phyloP scores from a whole-genome alignment of 2,797 vertebrate genomes.

The Prionace glauca region DNA sequence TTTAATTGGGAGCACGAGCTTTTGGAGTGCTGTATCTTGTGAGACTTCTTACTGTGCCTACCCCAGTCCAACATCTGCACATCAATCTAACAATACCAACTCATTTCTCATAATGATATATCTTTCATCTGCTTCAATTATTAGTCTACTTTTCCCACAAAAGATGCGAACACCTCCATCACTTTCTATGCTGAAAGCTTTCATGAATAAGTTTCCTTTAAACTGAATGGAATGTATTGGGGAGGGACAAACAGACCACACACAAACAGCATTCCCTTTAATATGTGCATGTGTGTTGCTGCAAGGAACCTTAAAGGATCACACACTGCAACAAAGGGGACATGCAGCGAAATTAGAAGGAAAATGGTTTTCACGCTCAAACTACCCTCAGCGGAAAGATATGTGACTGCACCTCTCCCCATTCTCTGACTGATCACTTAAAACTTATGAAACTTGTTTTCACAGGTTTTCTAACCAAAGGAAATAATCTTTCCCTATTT shows the following conservation, averaged over 20 bases:
- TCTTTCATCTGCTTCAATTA: not conserved
- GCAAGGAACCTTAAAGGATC: not conserved
- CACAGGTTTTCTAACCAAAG: not conserved
- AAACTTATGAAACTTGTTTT: not conserved
- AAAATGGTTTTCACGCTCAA: not conserved
- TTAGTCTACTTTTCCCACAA: not conserved
- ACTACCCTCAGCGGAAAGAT: not conserved
- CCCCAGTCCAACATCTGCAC: too few species aligned
- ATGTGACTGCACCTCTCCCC: not conserved
- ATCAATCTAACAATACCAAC: too few species aligned
- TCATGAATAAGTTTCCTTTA: not conserved
- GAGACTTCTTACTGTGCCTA: too few species aligned
- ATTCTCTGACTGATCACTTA: not conserved
- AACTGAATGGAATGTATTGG: not conserved
- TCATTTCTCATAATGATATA: not conserved
- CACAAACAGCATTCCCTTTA: not conserved
- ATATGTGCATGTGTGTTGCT: not conserved
- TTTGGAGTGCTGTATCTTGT: too few species aligned
- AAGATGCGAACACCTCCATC: not conserved
- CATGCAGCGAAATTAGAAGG: not conserved
- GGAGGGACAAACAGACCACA: not conserved
- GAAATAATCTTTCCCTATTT: not conserved
- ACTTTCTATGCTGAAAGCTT: not conserved
- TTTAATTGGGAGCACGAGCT: too few species aligned
- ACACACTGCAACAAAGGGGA: not conserved